Percentiles rank a stretch among this genome's conserved stretches.
Evolutionary conservation across 2,797 vertebrate genomes (phyloP).

Genomic region (Oophaga sylvatica): DNA sequence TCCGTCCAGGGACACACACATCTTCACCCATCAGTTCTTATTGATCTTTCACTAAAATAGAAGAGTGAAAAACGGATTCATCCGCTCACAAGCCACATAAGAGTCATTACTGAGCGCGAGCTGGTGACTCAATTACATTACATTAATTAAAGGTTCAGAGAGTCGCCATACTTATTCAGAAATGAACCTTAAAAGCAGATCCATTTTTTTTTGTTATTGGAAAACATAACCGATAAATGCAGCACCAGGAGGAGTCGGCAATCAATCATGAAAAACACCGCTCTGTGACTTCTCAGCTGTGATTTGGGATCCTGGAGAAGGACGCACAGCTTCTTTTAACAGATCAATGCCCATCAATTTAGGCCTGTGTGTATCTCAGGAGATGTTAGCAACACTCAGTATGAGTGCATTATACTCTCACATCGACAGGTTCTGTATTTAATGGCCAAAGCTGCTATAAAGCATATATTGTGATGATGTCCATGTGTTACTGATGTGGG

Average conservation of each 20-base stretch:
- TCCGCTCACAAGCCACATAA: background rate
- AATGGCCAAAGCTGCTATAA: background rate
- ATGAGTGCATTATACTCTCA: background rate
- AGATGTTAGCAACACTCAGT: background rate
- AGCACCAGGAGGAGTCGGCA: background rate
- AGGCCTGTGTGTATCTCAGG: background rate
- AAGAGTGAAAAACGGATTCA: background rate
- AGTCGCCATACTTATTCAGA: slow-evolving; percentile 4
- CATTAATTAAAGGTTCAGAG: slow-evolving; percentile 33
- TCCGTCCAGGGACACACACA: background rate
- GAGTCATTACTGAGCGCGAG: slow-evolving; percentile 8
- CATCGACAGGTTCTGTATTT: background rate
- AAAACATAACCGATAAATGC: background rate
- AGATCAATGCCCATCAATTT: slow-evolving; percentile 34
- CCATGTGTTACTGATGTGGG: background rate
- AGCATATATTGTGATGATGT: background rate
- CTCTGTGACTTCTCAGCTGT: slow-evolving; percentile 9
- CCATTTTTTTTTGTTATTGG: background rate
- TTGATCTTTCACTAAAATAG: background rate
- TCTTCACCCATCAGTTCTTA: background rate
- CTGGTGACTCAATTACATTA: background rate
- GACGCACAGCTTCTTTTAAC: slow-evolving; percentile 4
- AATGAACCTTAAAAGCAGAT: slow-evolving; percentile 13
- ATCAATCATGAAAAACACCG: slow-evolving; percentile 34
- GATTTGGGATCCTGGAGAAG: background rate